Base-by-base conservation (phyloP, 2,113 vertebrate species). In the Nesoenas mayeri region DNA sequence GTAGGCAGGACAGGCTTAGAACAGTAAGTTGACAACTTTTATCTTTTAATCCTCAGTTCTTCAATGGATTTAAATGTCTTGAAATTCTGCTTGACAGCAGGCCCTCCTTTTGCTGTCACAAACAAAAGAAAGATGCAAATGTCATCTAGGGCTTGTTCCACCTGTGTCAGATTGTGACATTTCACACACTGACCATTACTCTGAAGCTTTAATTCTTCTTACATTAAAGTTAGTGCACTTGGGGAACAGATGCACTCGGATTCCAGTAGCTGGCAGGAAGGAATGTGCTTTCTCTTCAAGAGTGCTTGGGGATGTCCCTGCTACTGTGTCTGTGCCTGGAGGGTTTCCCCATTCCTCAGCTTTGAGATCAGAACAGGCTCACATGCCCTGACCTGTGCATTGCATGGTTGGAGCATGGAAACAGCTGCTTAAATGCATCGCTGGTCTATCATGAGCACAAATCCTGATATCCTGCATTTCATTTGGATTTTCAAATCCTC, bases 31-130 rank as follows among this genome's bases (percentile, higher is more conserved):
- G 93, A 83, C 77, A 86, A 72, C 71, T 94, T 79, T 57, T 79
- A 36, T 84, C 85, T 85, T 86, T 91, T 93, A 96, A 96, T 92
- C 88, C 85, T 90, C 84, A 28, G 6, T 81, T 90, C 88, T 83
- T 91, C 56, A 25, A n/a, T 88, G 85, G 69, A 61, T 80, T 93
- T 91, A 75, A 75, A 42, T 31, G 38, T 29, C 54, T 93, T 11
- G 38, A 74, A 86, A 88, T 36, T 32, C 58, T 15, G 13, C 88
- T 51, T 95, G 94, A 81, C 83, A 89, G 89, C 80, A 91, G 86
- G 91, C 89, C 75, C 61, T 93, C 53, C 66, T 82, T 82, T 60
- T 79, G 67, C 78, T 91, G 74, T 89, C 73, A 61, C 53, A 40
- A 53, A 65, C 21, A 26, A 54, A 84, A 80, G 79, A 15, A 69